Evolutionary conservation across 2,888 invertebrate species (phyloP).

Genomic region (Polyommatus icarus): DNA sequence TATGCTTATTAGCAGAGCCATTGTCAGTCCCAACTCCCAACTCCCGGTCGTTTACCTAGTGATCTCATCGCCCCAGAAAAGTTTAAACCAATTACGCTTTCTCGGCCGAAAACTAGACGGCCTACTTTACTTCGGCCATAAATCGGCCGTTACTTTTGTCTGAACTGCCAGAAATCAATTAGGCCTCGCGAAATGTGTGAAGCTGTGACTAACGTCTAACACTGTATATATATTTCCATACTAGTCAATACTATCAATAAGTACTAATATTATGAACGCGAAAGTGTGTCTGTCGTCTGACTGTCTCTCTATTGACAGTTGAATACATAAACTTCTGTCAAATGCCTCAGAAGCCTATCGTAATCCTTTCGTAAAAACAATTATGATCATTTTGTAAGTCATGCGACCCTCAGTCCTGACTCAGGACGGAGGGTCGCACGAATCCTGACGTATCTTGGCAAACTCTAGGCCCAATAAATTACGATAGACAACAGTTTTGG

Average conservation of each 20-base stretch:
- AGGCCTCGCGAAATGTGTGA: background rate
- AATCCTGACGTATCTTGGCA: no score
- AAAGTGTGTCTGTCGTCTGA: no score
- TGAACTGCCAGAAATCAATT: constrained; percentile 20
- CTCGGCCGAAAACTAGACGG: constrained; percentile 62
- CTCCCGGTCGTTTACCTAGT: constrained; percentile 74
- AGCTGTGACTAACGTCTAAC: background rate
- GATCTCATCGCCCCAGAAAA: constrained; percentile 76
- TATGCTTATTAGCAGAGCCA: constrained; percentile 45
- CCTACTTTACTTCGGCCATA: constrained; percentile 56
- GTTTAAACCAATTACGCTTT: constrained; percentile 74
- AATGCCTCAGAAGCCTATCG: no score
- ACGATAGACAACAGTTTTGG: background rate
- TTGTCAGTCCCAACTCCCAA: constrained; percentile 59
- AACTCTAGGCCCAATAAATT: background rate
- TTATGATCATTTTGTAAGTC: no score
- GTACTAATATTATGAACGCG: no score
- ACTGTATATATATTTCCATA: background rate
- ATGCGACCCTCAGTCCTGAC: no score
- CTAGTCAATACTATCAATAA: background rate
- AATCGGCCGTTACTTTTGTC: constrained; percentile 16
- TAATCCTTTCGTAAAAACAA: no score
- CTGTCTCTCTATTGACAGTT: no score
- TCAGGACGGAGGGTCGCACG: no score
- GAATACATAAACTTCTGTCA: no score